Evolutionary conservation across 2,113 vertebrate species (phyloP).

Genomic region (Paratilapia polleni): DNA sequence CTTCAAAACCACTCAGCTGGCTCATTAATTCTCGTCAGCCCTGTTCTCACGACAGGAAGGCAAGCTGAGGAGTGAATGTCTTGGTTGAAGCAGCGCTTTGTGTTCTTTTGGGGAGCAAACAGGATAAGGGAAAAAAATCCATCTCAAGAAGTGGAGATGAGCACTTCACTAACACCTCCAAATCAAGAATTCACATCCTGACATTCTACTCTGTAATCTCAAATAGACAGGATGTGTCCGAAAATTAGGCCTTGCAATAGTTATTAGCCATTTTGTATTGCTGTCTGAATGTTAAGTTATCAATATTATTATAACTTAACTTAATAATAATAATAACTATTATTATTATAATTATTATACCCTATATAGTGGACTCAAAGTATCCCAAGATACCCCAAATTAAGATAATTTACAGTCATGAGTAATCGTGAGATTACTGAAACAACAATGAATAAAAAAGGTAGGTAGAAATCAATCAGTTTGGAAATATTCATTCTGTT

Average conservation of each 20-base stretch:
- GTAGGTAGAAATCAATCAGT: too few relatives aligned
- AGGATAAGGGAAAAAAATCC: neutral
- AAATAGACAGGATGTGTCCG: neutral
- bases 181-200: neutral
- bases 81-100: slow-evolving; percentile 16
- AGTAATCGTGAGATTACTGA: too few relatives aligned
- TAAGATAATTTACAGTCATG: too few relatives aligned
- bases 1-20: neutral
- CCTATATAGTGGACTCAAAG: too few relatives aligned
- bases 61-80: neutral
- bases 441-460: too few relatives aligned
- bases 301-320: too few relatives aligned
- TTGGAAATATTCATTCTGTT: too few relatives aligned
- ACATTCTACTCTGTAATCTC: neutral
- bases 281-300: neutral
- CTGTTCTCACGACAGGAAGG: slow-evolving; percentile 41
- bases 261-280: neutral
- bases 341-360: too few relatives aligned
- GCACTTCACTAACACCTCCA: neutral
- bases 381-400: too few relatives aligned
- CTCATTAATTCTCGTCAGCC: neutral
- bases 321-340: too few relatives aligned
- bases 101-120: slow-evolving; percentile 10
- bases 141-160: neutral
- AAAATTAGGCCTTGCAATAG: neutral